Base-by-base conservation (phyloP, 2,797 vertebrate genomes). In the Galagoides demidoff region DNA sequence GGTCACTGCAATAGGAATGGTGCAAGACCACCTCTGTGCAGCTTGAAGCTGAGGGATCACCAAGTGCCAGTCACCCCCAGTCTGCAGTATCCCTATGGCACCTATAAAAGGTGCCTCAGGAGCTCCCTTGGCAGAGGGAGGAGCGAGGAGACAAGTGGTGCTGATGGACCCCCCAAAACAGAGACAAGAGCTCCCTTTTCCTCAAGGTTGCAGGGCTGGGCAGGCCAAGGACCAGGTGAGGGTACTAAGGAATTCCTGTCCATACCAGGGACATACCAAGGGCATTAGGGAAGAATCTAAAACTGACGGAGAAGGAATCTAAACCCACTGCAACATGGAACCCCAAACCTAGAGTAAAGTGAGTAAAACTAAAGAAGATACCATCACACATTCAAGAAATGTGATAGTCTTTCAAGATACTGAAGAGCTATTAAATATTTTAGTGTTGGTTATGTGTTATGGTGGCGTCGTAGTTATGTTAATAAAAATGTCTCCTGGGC, bases 41-140 rank as follows among this genome's bases (percentile, higher is more conserved):
- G 29, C 37, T 25, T 1, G 1, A 17, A 7, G 49, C 9, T 14
- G 2, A 1, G 0, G 13, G 52, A 70, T 66, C 8, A 2, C 29
- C 16, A 37, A 59, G 43, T 13, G 34, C 14, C 6, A 25, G 11
- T 2, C 3, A 4, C 5, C 7, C 31, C 55, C 49, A 0, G 20
- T 14, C 29, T 7, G 27, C 8, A 22, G 52, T 49, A 17, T 27
- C 49, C 37, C 7, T 2, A 3, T 3, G 7, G 49, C 29, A 34
- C 12, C 59, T 16, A 45, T 14, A 61, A 71, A 12, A 74, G 77
- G 43, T 0, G 3, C 27, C 79, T 37, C 4, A 14, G 7, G 27
- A 45, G 17, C 16, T 63, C 22, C 57, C 34, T 10, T 0, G 22
- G 29, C 31, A 70, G 2, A n/a, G 31, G 64, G 61, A 63, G 11